Base-by-base conservation (phyloP, 2,113 vertebrate genomes). In the Xiphophorus hellerii region DNA sequence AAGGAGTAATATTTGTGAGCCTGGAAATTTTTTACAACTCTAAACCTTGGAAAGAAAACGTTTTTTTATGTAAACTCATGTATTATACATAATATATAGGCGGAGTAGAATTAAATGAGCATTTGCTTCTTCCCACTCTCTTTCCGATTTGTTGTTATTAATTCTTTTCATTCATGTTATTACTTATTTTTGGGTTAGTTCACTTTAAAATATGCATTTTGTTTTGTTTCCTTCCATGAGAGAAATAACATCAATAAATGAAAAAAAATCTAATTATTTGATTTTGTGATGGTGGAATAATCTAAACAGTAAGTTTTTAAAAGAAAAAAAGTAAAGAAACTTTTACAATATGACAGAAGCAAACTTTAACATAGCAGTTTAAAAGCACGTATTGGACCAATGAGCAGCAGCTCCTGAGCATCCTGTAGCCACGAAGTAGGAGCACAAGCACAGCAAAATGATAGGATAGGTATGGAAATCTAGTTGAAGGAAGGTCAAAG, bases 391-490 rank as follows among this genome's bases (percentile, higher is more conserved):
- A 6, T 62, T 30, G 28, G 62, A 62, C 62, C 28, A 9, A 30
- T 27, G 81, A 79, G 88, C 85, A 68, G 73, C 72, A 82, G 78
- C 74, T 54, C 69, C 78, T 72, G 63, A 81, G 69, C 67, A 81
- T 79, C 71, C 70, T 82, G 85, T 73, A 75, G 76, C 64, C 78
- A 82, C 81, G 71, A 88, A 88, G 84, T 77, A 80, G 85, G 66
- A 81, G 73, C 83, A 78, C 69, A 67, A 82, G 84, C 82, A 60
- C 62, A 73, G 88, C 85, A 82, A 90, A 90, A 90, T 86, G 88
- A 91, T 84, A 89, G 92, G 93, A 91, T 92, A 94, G 93, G 94
- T 94, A 93, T 94, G 93, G 90, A 93, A 94, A 93, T 93, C 89
- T 89, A 90, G 77, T 89, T 91, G 90, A 93, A 91, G 90, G 93